These are phyloP conservation scores for Tapirus indicus DNA, from an alignment of 2,797 vertebrate species.

Conservation along the genomic window DNA sequence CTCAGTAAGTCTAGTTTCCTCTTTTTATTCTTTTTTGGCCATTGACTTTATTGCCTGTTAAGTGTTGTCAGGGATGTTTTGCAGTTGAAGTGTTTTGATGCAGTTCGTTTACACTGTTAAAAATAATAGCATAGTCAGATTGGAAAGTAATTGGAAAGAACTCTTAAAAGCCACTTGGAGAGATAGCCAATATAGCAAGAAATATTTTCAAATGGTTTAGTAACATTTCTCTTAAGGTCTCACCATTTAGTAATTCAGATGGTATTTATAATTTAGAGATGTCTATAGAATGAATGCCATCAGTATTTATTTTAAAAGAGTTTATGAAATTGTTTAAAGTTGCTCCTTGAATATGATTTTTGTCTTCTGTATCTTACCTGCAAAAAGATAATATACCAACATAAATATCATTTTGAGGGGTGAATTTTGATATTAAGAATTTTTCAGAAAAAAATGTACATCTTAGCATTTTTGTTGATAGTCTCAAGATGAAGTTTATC, in stretches of 20 bases:
- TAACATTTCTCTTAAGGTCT: slow-evolving; percentile 19
- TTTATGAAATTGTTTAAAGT: slow-evolving; percentile 4
- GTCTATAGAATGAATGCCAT: slow-evolving; percentile 1
- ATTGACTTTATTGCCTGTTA: neutral
- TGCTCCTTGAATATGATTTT: slow-evolving; percentile 7
- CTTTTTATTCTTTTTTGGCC: neutral
- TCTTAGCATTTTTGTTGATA: slow-evolving; percentile 39
- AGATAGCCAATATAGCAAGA: neutral
- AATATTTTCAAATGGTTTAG: slow-evolving; percentile 25
- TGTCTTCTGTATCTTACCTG: slow-evolving; percentile 40
- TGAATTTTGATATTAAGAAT: slow-evolving; percentile 20
- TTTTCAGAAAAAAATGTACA: neutral
- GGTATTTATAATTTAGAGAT: slow-evolving; percentile 34
- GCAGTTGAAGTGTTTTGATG: neutral
- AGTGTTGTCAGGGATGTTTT: slow-evolving; percentile 1
- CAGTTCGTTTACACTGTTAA: slow-evolving; percentile 11
- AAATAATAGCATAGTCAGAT: neutral
- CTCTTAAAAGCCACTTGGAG: slow-evolving; percentile 32
- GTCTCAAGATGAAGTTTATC: neutral
- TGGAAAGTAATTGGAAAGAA: slow-evolving; percentile 20
- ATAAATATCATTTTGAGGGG: neutral
- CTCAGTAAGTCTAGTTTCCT: neutral
- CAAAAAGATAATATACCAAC: neutral
- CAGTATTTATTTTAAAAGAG: neutral
- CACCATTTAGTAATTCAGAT: slow-evolving; percentile 40